Evolutionary conservation across 2,888 invertebrate genomes (phyloP).

Genomic region (Erannis defoliaria): DNA sequence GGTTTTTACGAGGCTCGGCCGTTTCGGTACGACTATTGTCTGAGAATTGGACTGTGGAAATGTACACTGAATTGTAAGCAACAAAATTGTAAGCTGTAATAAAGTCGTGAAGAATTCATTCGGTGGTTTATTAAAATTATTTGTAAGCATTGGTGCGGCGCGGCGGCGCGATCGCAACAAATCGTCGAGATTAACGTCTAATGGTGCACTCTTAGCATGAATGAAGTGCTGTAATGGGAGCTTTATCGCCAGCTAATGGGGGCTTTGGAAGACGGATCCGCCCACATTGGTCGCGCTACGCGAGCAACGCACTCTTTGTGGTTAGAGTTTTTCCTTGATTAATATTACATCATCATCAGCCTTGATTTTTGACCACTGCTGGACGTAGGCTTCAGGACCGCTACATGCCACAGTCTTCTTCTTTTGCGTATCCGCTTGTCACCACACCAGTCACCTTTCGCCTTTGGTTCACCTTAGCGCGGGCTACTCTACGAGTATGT

Average conservation of each 20-base stretch:
- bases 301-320: conserved; percentile 18
- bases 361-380: too few relatives aligned
- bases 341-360: too few relatives aligned
- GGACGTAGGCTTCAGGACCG: too few relatives aligned
- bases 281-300: conserved; percentile 50
- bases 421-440: too few relatives aligned
- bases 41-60: conserved; percentile 53
- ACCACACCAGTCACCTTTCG: too few relatives aligned
- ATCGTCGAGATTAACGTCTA: conserved; percentile 70
- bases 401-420: too few relatives aligned
- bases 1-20: conserved; percentile 55
- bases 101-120: conserved; percentile 23
- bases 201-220: conserved; percentile 68
- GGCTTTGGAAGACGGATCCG: conserved; percentile 54
- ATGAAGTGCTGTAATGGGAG: conserved; percentile 73
- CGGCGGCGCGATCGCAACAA: conserved; percentile 61
- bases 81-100: conserved; percentile 30
- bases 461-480: too few relatives aligned
- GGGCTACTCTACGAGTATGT: too few relatives aligned
- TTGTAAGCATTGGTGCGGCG: conserved; percentile 52
- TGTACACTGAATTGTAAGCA: conserved; percentile 43
- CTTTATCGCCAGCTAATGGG: conserved; percentile 72
- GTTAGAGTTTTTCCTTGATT: conserved; percentile 22
- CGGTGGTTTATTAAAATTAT: conserved; percentile 41
- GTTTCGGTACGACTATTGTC: conserved; percentile 49